Evolutionary conservation across 2,113 vertebrate species (phyloP).

Genomic region (Epinephelus lanceolatus): DNA sequence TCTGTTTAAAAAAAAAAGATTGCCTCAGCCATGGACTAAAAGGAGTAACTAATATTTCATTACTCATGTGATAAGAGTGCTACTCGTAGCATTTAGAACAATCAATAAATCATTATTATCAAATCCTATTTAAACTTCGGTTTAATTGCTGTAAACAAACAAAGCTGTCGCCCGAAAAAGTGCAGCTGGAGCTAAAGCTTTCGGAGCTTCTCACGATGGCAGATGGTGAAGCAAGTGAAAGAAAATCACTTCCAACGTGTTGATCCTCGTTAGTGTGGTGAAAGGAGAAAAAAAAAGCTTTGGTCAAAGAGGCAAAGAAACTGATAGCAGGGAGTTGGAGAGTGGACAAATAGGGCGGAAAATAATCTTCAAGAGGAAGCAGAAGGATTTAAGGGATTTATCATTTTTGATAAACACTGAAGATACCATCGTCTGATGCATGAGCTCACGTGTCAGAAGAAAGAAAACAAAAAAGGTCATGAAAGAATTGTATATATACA

Average conservation of each 20-base stretch:
- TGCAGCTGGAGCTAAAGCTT: constrained; percentile 71
- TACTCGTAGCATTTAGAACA: not conserved
- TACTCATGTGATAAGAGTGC: not conserved
- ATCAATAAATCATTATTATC: constrained; percentile 1
- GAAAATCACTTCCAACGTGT: constrained; percentile 52
- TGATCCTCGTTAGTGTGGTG: constrained; percentile 34
- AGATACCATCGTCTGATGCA: not conserved
- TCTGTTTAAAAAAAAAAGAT: not conserved
- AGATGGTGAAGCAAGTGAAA: constrained; percentile 64
- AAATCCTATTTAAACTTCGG: constrained; percentile 34
- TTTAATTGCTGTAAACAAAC: constrained; percentile 63
- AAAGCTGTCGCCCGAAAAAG: constrained; percentile 11
- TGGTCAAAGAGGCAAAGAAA: constrained; percentile 38
- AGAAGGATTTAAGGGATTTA: not conserved
- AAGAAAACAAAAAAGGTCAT: not conserved
- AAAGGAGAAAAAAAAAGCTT: constrained; percentile 7
- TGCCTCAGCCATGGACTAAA: not conserved
- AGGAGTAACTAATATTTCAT: constrained; percentile 14
- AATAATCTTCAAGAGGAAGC: not conserved
- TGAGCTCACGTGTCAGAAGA: not conserved
- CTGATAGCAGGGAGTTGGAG: not conserved
- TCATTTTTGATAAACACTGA: not conserved
- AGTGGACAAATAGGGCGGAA: not conserved
- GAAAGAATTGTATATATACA: no score
- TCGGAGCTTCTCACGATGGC: constrained; percentile 52